Percentiles rank a stretch among this genome's conserved stretches.
phyloP scores from a whole-genome alignment of 2,888 invertebrate genomes.

The Brachyopa scutellaris region DNA sequence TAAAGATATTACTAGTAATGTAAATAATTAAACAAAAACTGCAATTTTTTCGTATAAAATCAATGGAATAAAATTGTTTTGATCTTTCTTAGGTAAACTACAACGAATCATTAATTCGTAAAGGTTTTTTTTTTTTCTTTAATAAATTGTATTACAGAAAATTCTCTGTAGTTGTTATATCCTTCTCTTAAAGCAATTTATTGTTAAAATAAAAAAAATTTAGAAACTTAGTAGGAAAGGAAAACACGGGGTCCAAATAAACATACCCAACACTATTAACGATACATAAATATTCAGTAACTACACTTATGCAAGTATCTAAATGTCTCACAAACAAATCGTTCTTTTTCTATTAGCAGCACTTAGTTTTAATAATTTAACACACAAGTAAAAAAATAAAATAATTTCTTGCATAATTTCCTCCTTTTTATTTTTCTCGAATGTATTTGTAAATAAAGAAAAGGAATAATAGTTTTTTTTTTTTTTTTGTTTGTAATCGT shows the following conservation, averaged over 20 bases:
- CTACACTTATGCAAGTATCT: conserved; percentile 38
- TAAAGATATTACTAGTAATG: conserved; percentile 70
- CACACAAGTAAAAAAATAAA: conserved; percentile 27
- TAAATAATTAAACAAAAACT: conserved; percentile 33
- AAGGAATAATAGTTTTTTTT: conserved; percentile 29
- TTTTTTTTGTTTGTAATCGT: conserved; percentile 14
- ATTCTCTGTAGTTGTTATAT: conserved; percentile 11
- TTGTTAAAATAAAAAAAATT: conserved; percentile 23
- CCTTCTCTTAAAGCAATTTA: conserved; percentile 54
- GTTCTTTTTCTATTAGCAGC: conserved; percentile 15
- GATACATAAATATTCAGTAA: conserved; percentile 2
- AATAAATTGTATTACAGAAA: conserved; percentile 10
- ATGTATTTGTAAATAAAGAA: too few species aligned
- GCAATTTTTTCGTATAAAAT: conserved; percentile 9
- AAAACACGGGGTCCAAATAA: conserved; percentile 64
- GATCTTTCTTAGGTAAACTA: conserved; percentile 73
- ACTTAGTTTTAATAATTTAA: conserved; percentile 29
- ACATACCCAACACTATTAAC: conserved; percentile 51
- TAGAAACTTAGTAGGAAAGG: conserved; percentile 4
- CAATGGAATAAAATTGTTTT: conserved; percentile 52
- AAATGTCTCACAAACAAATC: conserved; percentile 16
- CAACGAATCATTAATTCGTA: conserved; percentile 74
- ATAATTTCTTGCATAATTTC: conserved; percentile 5
- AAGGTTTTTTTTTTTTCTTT: conserved; percentile 12
- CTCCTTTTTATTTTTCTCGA: conserved; percentile 17